Percentiles rank a stretch among this genome's conserved stretches.
phyloP scores from a whole-genome alignment of 1,140 invertebrate species.

The Orchesella cincta region DNA sequence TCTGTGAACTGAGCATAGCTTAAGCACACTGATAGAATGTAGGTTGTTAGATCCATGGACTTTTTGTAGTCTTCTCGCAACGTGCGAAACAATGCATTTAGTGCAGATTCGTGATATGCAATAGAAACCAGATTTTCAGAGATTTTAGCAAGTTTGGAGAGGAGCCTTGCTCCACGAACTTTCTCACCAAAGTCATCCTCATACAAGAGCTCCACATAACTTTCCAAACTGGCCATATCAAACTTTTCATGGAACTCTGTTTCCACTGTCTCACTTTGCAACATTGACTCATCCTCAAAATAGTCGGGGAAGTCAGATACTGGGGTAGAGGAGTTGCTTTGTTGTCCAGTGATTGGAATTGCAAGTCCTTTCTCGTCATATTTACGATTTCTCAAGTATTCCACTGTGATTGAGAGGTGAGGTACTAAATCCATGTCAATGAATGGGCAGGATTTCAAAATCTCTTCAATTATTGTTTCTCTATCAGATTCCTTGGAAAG shows the following conservation, averaged over 20 bases:
- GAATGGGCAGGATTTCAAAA: conserved; percentile 83
- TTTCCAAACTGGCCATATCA: conserved; percentile 80
- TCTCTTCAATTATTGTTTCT: conserved; percentile 75
- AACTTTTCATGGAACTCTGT: conserved; percentile 52
- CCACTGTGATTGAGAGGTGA: conserved; percentile 89
- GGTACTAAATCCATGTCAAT: conserved; percentile 80
- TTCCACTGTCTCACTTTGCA: neutral
- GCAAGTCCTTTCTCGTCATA: conserved; percentile 56
- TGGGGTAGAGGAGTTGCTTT: conserved; percentile 31
- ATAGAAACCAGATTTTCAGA: conserved; percentile 92
- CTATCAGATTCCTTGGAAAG: conserved; percentile 80
- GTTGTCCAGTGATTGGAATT: conserved; percentile 38
- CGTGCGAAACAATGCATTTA: conserved; percentile 91
- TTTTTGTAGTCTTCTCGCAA: conserved; percentile 95
- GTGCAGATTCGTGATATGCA: conserved; percentile 89
- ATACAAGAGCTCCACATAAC: conserved; percentile 94
- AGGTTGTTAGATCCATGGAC: conserved; percentile 92
- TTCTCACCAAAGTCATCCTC: conserved; percentile 87
- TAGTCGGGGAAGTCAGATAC: conserved; percentile 48
- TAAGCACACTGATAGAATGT: conserved; percentile 96
- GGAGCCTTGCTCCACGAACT: conserved; percentile 86
- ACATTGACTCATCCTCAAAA: conserved; percentile 40
- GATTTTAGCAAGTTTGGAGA: conserved; percentile 85
- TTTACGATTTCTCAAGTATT: conserved; percentile 84
- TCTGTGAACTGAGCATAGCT: conserved; percentile 95